Percentiles rank a stretch among this genome's conserved stretches.
phyloP scores from a whole-genome alignment of 2,113 vertebrate species.

The Cyrtonyx montezumae region DNA sequence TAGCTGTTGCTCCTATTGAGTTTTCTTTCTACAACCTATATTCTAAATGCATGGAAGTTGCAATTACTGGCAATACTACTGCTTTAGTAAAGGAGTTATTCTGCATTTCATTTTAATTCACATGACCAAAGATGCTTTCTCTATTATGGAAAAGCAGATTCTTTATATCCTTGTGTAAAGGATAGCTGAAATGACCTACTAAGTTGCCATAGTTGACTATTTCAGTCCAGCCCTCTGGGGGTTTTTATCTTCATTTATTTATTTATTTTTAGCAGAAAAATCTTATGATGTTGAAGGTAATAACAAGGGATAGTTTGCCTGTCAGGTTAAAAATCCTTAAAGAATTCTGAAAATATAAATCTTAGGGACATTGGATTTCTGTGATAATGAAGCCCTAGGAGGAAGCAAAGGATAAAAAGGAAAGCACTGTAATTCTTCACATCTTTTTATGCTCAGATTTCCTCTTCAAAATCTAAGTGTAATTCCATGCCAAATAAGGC shows the following conservation, averaged over 20 bases:
- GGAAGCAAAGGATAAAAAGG: not conserved
- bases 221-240: not conserved
- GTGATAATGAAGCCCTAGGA: not conserved
- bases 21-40: not conserved
- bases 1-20: rapidly evolving
- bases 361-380: not conserved
- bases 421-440: not conserved
- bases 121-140: not conserved
- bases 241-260: not conserved
- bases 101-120: not conserved
- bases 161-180: not conserved
- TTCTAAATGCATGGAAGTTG: not conserved
- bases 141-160: not conserved
- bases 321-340: constrained; percentile 11
- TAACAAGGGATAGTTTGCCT: not conserved
- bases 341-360: not conserved
- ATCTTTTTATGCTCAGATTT: not conserved
- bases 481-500: not conserved
- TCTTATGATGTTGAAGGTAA: not conserved
- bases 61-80: not conserved
- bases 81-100: not conserved
- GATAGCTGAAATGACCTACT: not conserved
- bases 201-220: not conserved
- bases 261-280: not conserved
- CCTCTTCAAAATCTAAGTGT: not conserved